Base-by-base conservation (phyloP, 2,797 vertebrate species). In the Carcharodon carcharias region DNA sequence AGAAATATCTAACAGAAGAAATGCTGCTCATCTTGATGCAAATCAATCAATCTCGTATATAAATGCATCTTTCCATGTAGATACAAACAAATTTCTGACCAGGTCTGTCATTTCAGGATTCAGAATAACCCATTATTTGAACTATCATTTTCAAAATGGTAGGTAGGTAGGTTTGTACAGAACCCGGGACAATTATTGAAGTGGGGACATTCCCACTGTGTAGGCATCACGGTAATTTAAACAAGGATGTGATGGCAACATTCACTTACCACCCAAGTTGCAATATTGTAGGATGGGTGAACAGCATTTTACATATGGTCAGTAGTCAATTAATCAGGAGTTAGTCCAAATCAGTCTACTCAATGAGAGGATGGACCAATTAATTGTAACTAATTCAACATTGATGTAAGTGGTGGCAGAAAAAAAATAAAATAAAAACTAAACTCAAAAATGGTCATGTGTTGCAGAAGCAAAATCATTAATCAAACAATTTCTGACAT, bases 1-100 rank as follows among this genome's bases (percentile, higher is more conserved):
- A 1, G 28, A 89, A 89, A 89, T 58, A 58, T 18, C 9, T 89
- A 31, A 89, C 54, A 58, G 11, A 89, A 89, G 28, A 89, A 58
- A 31, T 89, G 26, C 28, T 58, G 87, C 26, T 58, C 87, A 58
- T 58, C 56, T 35, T 28, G 7, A 35, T 58, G 50, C 87, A 89
- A 58, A 31, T 58, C 54, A 89, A 3, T 35, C 31, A 58, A 14
- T 89, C 58, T 63, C 1, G 14, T 35, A 5, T 35, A n/a, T 91
- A 35, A 63, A 92, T 69, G 23, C 40, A 40, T 45, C 21, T 67
- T 93, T 93, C 56, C 69, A 95, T 56, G 16, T n/a, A 8, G 26
- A 28, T 95, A 71, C 26, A 71, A 95, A 95, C 1, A 93, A 71
- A 31, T 71, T 95, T 67, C 93, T 95, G n/a, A 67, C 93, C 40